Percentiles rank a stretch among this genome's conserved stretches.
Conservation (phyloP, 1,140 invertebrate genomes). For the Dreissena polymorpha region DNA sequence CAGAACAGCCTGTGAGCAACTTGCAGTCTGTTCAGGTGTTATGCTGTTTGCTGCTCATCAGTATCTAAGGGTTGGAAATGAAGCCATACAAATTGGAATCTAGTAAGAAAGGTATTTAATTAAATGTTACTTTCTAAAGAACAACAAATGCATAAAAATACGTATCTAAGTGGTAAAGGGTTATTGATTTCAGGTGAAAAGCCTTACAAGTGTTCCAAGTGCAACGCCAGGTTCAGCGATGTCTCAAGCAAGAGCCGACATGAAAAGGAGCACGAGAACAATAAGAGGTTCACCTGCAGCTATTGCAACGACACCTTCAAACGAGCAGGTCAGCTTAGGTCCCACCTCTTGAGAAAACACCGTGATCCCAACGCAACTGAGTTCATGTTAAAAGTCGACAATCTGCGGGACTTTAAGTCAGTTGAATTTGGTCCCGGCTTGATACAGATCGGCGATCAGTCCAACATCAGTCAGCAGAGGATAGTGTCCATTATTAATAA, state of each 20-base stretch:
- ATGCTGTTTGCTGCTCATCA: no score
- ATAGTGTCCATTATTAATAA: constrained; percentile 62
- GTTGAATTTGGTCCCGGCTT: neutral
- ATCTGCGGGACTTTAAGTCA: constrained; percentile 10
- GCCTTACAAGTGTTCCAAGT: constrained; percentile 97
- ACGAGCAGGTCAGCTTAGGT: constrained; percentile 65
- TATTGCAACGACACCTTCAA: constrained; percentile 73
- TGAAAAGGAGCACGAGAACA: constrained; percentile 79
- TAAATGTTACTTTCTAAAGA: no score
- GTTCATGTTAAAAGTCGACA: constrained; percentile 27
- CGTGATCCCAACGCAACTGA: constrained; percentile 12
- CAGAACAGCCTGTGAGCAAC: no score
- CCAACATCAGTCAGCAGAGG: constrained; percentile 46
- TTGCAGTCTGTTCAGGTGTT: no score
- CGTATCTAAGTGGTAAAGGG: no score
- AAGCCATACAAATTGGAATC: no score
- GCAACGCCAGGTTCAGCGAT: constrained; percentile 83
- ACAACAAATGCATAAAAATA: no score
- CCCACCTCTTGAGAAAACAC: constrained; percentile 66
- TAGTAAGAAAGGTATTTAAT: no score
- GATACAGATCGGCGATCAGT: neutral
- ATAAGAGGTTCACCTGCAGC: constrained; percentile 75
- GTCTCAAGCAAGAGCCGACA: constrained; percentile 74
- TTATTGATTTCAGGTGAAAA: constrained; percentile 90
- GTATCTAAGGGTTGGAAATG: no score